Evolutionary conservation across 2,113 vertebrate species (phyloP).

Genomic region (Psophia crepitans): DNA sequence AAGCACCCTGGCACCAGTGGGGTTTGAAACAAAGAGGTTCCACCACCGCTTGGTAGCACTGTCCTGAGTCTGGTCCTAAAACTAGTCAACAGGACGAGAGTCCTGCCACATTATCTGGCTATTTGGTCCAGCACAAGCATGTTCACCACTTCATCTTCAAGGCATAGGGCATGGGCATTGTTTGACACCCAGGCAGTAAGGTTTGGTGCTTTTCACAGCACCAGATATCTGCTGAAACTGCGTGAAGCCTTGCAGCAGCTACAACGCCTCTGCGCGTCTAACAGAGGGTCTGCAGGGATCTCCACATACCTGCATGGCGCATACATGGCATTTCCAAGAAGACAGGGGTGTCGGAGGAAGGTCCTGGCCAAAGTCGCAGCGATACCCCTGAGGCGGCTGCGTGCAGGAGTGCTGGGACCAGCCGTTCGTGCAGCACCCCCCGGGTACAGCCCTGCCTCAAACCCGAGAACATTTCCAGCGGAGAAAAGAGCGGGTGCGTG

Average conservation of each 20-base stretch:
- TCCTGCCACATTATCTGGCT: neutral
- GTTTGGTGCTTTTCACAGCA: neutral
- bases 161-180: accelerated
- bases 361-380: neutral
- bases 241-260: neutral
- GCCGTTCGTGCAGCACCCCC: neutral
- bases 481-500: too few species aligned
- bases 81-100: neutral
- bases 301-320: neutral
- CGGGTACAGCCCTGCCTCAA: neutral
- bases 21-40: neutral
- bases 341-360: accelerated
- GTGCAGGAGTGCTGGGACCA: neutral
- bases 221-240: neutral
- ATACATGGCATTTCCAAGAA: neutral
- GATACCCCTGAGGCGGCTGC: too few species aligned
- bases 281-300: neutral
- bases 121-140: neutral
- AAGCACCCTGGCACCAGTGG: neutral
- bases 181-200: neutral
- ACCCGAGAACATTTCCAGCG: neutral
- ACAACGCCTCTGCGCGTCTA: neutral
- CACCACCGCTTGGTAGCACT: neutral
- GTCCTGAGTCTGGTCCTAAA: neutral
- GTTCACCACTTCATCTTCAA: neutral